Percentiles rank a stretch among this genome's conserved stretches.
Conservation (phyloP, 2,113 vertebrate genomes). For the Petrocephalus microphthalmus region DNA sequence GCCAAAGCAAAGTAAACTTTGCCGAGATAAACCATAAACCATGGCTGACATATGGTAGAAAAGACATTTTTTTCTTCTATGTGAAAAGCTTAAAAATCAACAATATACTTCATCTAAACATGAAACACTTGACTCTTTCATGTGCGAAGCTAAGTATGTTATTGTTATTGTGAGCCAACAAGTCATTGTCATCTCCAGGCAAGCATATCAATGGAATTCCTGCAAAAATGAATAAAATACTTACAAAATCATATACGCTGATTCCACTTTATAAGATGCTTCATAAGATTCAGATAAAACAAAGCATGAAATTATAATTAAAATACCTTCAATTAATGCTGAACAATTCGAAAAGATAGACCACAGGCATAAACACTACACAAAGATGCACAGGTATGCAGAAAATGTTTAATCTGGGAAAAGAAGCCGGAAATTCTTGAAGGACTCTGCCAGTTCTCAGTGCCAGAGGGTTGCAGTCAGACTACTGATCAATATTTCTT, state of each 20-base stretch:
- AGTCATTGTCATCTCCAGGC: background rate
- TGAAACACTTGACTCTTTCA: background rate
- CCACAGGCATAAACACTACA: background rate
- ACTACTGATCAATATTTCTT: slow-evolving; percentile 15
- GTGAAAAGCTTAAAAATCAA: background rate
- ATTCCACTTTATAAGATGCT: background rate
- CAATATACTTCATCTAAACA: background rate
- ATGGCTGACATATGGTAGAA: background rate
- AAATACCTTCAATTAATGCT: background rate
- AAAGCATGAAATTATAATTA: background rate
- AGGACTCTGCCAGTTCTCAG: background rate
- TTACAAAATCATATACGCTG: background rate
- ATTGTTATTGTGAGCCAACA: background rate
- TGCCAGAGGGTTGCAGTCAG: background rate
- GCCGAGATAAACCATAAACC: background rate
- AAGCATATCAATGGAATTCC: background rate
- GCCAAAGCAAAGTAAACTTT: background rate
- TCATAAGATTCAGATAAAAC: background rate
- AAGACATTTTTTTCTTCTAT: background rate
- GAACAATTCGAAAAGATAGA: background rate
- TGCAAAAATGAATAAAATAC: background rate
- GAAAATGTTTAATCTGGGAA: slow-evolving; percentile 12
- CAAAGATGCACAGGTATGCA: slow-evolving; percentile 9
- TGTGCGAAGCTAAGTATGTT: background rate
- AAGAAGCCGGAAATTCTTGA: slow-evolving; percentile 7